phyloP scores from a whole-genome alignment of 1,140 invertebrate genomes.

The Aphelenchoides fujianensis region DNA sequence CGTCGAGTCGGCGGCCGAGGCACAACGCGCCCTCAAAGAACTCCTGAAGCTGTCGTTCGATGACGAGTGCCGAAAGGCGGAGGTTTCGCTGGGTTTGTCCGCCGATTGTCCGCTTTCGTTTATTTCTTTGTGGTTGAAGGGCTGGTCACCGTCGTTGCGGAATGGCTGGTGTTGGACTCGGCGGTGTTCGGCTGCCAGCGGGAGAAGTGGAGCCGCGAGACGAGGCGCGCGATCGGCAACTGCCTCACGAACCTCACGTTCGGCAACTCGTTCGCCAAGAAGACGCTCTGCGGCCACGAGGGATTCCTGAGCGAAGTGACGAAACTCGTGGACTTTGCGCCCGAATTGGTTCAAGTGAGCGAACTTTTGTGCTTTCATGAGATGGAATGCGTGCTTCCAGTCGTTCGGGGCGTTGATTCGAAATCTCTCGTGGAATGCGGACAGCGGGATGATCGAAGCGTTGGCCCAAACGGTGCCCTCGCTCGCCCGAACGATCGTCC shows the following conservation, averaged over 20 bases:
- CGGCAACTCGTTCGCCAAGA: conserved; percentile 26
- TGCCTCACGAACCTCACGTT: conserved; percentile 32
- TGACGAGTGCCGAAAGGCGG: conserved; percentile 5
- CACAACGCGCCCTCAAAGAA: not conserved
- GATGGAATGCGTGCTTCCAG: conserved; percentile 25
- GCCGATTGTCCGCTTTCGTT: not conserved
- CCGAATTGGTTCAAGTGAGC: conserved; percentile 30
- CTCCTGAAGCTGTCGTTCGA: not conserved
- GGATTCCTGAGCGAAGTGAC: conserved; percentile 34
- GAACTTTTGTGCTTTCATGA: not conserved
- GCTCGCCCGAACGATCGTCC: conserved; percentile 22
- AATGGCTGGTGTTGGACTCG: conserved; percentile 29
- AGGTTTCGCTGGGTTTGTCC: not conserved
- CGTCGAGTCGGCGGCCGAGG: not conserved
- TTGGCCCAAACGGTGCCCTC: conserved; percentile 29
- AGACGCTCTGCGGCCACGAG: conserved; percentile 26
- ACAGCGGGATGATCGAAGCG: conserved; percentile 20
- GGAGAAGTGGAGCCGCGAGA: conserved; percentile 18
- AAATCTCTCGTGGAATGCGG: conserved; percentile 46
- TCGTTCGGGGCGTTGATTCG: conserved; percentile 34
- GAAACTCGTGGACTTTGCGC: conserved; percentile 19
- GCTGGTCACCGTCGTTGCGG: conserved; percentile 28
- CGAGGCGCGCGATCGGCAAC: conserved; percentile 33
- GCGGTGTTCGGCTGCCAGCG: conserved; percentile 21
- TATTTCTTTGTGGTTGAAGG: conserved; percentile 26